Percentiles rank a stretch among this genome's conserved stretches.
Conservation (phyloP, 2,797 vertebrate genomes). For the Balearica regulorum region DNA sequence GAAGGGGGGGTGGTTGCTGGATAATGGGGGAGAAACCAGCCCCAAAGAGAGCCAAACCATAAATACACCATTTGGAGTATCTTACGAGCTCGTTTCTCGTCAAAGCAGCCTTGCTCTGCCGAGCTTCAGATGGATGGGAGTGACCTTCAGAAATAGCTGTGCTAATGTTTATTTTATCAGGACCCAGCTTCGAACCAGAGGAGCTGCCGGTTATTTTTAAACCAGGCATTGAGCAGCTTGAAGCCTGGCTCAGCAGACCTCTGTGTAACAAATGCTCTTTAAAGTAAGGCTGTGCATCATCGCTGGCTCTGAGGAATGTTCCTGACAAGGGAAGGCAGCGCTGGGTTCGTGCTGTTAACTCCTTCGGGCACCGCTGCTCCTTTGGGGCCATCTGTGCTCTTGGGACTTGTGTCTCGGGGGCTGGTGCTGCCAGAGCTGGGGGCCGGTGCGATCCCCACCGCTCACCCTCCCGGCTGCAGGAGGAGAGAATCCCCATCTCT, state of each 20-base stretch:
- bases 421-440: neutral
- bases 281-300: neutral
- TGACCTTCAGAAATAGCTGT: constrained; percentile 49
- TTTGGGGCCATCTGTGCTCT: neutral
- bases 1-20: neutral
- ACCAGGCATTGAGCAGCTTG: constrained; percentile 9
- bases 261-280: neutral
- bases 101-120: neutral
- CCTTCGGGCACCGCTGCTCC: neutral
- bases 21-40: neutral
- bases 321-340: neutral
- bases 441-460: rapidly evolving
- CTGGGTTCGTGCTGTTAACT: neutral
- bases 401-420: neutral
- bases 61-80: neutral
- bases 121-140: constrained; percentile 15
- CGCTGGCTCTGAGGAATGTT: neutral
- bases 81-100: neutral
- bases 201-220: constrained; percentile 55
- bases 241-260: constrained; percentile 24
- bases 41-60: neutral
- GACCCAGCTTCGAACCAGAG: neutral
- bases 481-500: neutral
- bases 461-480: neutral
- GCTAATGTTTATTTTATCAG: constrained; percentile 53